A percentile compares a stretch with the other conserved stretches of the same genome.
Conservation (phyloP, 1,140 invertebrate genomes). For the Samia ricini region DNA sequence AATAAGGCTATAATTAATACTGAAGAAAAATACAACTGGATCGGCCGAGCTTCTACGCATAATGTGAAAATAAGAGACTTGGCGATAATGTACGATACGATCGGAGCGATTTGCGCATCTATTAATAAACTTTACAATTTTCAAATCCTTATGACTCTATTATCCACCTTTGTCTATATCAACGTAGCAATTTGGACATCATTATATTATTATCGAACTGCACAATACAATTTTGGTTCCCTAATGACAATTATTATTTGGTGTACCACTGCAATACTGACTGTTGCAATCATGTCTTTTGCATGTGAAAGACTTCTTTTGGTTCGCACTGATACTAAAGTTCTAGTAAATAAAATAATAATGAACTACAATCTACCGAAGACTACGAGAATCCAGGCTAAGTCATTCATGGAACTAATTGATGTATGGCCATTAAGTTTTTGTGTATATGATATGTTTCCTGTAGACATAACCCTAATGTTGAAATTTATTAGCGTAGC, state of each 20-base stretch:
- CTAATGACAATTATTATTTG: constrained; percentile 37
- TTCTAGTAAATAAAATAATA: constrained; percentile 49
- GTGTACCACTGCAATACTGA: constrained; percentile 37
- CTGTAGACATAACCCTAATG: constrained; percentile 48
- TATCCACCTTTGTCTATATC: constrained; percentile 47
- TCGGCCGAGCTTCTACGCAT: constrained; percentile 27
- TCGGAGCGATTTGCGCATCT: constrained; percentile 38
- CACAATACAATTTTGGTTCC: constrained; percentile 8
- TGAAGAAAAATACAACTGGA: constrained; percentile 31
- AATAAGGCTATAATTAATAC: too few species aligned
- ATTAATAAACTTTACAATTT: constrained; percentile 50
- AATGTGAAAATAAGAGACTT: constrained; percentile 45
- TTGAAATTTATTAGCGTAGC: constrained; percentile 51
- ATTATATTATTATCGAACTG: constrained; percentile 35
- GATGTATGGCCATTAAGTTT: constrained; percentile 47
- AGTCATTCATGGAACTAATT: constrained; percentile 52
- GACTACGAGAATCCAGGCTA: constrained; percentile 44
- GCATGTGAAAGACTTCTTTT: constrained; percentile 40
- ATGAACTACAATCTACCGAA: constrained; percentile 49
- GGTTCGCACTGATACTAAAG: constrained; percentile 35
- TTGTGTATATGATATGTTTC: constrained; percentile 48
- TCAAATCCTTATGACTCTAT: constrained; percentile 47
- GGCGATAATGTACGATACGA: constrained; percentile 33
- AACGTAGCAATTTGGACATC: constrained; percentile 49
- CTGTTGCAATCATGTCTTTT: constrained; percentile 39